Base-by-base conservation (phyloP, 2,888 invertebrate species). In the Calameuta filiformis region DNA sequence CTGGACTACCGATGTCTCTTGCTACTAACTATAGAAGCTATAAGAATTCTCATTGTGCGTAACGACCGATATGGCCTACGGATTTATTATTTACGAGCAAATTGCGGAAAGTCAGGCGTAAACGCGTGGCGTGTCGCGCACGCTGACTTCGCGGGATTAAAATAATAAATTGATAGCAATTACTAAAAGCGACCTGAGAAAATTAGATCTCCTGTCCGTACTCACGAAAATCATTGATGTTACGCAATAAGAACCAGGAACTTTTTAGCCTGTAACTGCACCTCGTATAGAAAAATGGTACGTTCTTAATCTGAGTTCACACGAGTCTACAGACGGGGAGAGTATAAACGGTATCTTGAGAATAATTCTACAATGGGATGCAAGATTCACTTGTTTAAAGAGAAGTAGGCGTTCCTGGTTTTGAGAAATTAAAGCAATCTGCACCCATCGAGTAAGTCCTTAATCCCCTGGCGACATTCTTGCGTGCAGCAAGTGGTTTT, bases 371-470 rank as follows among this genome's bases (percentile, higher is more conserved):
- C 9, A 56, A 56, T 9, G 23, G 9, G 56, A 56, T 56, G 56
- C 56, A 56, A 23, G 56, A 56, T 56, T 56, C 56, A 56, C 56
- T 56, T 56, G 56, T 56, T 23, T 23, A 56, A 9, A 56, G 56
- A 56, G 56, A 15, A 56, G 56, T 56, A 56, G 23, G 56, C 56
- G 56, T 56, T 56, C 2, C 56, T 56, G 56, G 56, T 56, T 75
- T 79, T 82, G 80, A 83, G 79, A 79, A 82, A 83, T 82, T 80
- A 76, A 82, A 35, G 77, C 76, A 77, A 82, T 82, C 81, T 73
- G 74, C 78, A 68, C 75, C 75, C 76, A 80, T 83, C 79, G 79
- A 75, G 68, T 80, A 76, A 82, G 77, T 77, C 79, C 75, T 81
- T 79, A 82, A 82, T 81, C 80, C 81, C 69, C 75, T 79, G 80